Evolutionary conservation across 2,113 vertebrate genomes (phyloP).

Genomic region (Heterotilapia buettikoferi): DNA sequence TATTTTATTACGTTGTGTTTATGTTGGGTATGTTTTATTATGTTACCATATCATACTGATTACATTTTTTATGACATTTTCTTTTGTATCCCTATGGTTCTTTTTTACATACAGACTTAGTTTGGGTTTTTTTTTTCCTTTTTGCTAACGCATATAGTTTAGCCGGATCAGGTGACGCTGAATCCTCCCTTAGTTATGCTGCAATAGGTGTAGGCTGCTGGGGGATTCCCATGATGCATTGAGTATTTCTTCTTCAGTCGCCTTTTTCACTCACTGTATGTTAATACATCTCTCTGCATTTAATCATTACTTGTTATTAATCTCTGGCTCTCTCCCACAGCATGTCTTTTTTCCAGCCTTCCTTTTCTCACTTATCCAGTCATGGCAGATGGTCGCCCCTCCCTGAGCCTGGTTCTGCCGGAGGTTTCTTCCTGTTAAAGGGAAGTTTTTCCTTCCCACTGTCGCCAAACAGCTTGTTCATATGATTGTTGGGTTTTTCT

Average conservation of each 20-base stretch:
- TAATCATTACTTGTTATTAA: neutral
- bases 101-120: neutral
- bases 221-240: neutral
- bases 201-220: rapidly evolving
- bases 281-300: neutral
- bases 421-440: no score
- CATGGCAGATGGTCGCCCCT: neutral
- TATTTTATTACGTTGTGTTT: neutral
- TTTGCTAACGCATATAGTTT: neutral
- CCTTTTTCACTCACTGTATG: neutral
- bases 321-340: neutral
- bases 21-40: neutral
- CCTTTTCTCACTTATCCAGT: neutral
- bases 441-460: no score
- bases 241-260: neutral
- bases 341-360: neutral
- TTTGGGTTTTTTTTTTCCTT: rapidly evolving
- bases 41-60: neutral
- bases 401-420: no score
- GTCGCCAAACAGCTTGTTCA: no score
- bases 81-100: neutral
- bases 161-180: neutral
- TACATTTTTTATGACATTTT: neutral
- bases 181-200: neutral
- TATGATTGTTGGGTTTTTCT: no score